Percentiles rank a stretch among this genome's conserved stretches.
phyloP scores from a whole-genome alignment of 2,797 vertebrate genomes.

The Morelia viridis region DNA sequence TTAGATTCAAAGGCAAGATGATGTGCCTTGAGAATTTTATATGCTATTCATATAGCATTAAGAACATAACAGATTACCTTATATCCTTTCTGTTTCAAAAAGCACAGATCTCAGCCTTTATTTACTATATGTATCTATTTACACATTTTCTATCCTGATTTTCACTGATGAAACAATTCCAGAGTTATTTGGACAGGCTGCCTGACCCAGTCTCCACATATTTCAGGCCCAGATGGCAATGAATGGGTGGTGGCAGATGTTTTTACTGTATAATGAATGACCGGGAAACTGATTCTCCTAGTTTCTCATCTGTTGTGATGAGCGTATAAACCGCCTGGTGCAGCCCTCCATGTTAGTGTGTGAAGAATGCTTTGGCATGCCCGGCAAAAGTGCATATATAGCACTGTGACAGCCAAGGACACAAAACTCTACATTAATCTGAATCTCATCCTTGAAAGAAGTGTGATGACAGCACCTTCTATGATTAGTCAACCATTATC shows the following conservation, averaged over 20 bases:
- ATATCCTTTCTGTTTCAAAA: not conserved
- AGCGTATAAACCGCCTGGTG: not conserved
- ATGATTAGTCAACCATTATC: not conserved
- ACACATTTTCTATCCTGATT: not conserved
- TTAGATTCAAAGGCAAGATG: not conserved
- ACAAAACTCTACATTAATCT: not conserved
- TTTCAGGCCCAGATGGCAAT: not conserved
- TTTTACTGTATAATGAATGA: not conserved
- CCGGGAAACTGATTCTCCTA: not conserved
- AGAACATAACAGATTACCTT: not conserved
- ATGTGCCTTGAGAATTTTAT: not conserved
- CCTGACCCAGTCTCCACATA: not conserved
- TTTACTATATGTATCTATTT: not conserved
- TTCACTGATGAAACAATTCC: not conserved
- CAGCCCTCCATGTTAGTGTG: not conserved
- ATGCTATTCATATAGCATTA: not conserved
- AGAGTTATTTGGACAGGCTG: not conserved
- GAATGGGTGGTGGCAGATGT: not conserved
- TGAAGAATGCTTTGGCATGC: not conserved
- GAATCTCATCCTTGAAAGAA: not conserved
- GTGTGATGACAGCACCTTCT: not conserved
- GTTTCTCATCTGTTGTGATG: not conserved
- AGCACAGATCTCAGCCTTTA: not conserved
- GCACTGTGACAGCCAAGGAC: not conserved
- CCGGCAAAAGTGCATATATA: not conserved